These are phyloP conservation scores for Nomada goodeniana DNA, from an alignment of 2,888 invertebrate genomes.

Conservation along the genomic window DNA sequence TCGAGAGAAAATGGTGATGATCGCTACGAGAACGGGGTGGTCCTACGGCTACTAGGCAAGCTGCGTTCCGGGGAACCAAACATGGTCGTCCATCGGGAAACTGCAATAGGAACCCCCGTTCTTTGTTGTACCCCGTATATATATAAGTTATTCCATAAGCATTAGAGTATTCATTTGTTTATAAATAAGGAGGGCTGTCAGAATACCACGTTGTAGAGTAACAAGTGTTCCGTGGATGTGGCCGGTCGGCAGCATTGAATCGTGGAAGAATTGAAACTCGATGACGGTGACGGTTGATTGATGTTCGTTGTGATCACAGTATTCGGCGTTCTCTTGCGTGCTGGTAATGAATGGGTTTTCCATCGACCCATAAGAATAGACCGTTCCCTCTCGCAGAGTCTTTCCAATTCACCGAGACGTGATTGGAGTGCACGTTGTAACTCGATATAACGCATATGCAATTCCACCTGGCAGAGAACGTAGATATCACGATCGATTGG, in stretches of 20 bases:
- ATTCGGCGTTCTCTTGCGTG: slow-evolving; percentile 91
- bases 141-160: too few species aligned
- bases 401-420: slow-evolving; percentile 94
- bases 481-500: neutral
- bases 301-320: slow-evolving; percentile 82
- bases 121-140: neutral
- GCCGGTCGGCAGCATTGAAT: slow-evolving; percentile 90
- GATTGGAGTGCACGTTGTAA: slow-evolving; percentile 93
- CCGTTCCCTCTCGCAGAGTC: slow-evolving; percentile 91
- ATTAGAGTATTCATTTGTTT: too few species aligned
- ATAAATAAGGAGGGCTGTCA: neutral
- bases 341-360: slow-evolving; percentile 95
- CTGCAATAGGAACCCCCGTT: slow-evolving; percentile 65
- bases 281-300: slow-evolving; percentile 78
- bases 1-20: slow-evolving; percentile 89
- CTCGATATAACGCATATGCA: slow-evolving; percentile 96
- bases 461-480: slow-evolving; percentile 87
- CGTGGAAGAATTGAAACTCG: slow-evolving; percentile 79
- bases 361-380: slow-evolving; percentile 94
- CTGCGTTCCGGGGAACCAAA: slow-evolving; percentile 87
- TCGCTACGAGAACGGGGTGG: slow-evolving; percentile 88
- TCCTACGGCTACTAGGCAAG: slow-evolving; percentile 90
- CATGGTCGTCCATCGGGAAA: slow-evolving; percentile 82
- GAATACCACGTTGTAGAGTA: slow-evolving; percentile 82
- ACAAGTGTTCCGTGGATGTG: slow-evolving; percentile 91